These are phyloP conservation scores for Athripsodes cinereus DNA, from an alignment of 2,888 invertebrate species.

Conservation along the genomic window DNA sequence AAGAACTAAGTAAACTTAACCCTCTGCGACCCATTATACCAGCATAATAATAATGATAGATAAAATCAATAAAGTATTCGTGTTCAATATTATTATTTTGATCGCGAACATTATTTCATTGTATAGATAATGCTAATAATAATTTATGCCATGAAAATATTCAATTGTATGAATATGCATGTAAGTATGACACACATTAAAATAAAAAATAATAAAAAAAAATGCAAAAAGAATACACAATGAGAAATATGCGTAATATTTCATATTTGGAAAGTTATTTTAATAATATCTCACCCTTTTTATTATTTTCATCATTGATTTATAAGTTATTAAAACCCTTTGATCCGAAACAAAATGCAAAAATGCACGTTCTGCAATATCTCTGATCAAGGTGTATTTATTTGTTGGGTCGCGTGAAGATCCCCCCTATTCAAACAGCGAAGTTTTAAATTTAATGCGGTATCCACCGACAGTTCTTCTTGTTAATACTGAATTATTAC, in stretches of 20 bases:
- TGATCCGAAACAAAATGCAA: conserved; percentile 24
- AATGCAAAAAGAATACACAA: neutral
- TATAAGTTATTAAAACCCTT: conserved; percentile 28
- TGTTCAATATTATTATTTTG: no score
- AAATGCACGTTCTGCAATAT: conserved; percentile 19
- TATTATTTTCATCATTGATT: conserved; percentile 27
- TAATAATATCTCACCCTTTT: conserved; percentile 22
- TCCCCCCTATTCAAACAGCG: neutral
- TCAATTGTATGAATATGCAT: neutral
- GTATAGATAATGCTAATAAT: neutral
- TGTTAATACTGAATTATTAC: no score
- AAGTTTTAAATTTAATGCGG: no score
- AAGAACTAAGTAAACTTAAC: neutral
- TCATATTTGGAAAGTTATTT: conserved; percentile 19
- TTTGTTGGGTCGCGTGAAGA: neutral
- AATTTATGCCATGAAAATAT: neutral
- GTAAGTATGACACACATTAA: neutral
- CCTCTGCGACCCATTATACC: neutral
- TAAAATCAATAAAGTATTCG: neutral
- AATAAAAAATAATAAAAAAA: neutral
- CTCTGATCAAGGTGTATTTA: conserved; percentile 1
- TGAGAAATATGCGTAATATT: conserved; percentile 13
- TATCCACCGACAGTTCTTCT: no score
- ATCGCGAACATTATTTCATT: neutral
- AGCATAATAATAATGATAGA: neutral